Percentiles rank a stretch among this genome's conserved stretches.
phyloP scores from a whole-genome alignment of 2,113 vertebrate species.

The Scomber scombrus region DNA sequence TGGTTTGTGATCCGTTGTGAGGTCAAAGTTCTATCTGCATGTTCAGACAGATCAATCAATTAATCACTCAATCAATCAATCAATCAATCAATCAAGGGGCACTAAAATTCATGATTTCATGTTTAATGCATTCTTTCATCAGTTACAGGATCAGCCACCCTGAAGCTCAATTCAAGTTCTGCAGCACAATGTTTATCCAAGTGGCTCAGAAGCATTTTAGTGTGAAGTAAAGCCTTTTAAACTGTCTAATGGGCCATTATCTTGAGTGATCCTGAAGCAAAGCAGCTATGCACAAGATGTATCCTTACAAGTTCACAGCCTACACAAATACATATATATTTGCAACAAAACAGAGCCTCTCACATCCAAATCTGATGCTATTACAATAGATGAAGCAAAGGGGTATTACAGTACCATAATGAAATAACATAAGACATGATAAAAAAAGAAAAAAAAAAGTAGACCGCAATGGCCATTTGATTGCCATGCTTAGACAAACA shows the following conservation, averaged over 20 bases:
- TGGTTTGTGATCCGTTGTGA: background rate
- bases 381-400: conserved; percentile 44
- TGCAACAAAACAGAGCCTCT: conserved; percentile 32
- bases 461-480: conserved; percentile 40
- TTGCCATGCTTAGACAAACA: no score
- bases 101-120: conserved; percentile 37
- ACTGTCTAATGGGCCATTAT: conserved; percentile 24
- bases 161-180: conserved; percentile 53
- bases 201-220: conserved; percentile 56
- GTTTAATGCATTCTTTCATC: conserved; percentile 78
- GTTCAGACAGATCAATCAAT: no score
- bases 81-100: conserved; percentile 28
- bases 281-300: conserved; percentile 26
- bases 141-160: conserved; percentile 56
- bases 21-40: no score
- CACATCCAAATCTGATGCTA: conserved; percentile 11
- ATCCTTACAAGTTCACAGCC: conserved; percentile 46
- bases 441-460: conserved; percentile 25
- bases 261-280: conserved; percentile 51
- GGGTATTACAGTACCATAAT: conserved; percentile 37
- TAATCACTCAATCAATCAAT: conserved; percentile 28
- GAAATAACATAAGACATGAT: conserved; percentile 37
- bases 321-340: conserved; percentile 47
- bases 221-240: conserved; percentile 63
- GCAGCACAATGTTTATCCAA: conserved; percentile 39